Evolutionary conservation across 2,888 invertebrate genomes (phyloP).

Genomic region (Chrysomela aeneicollis): DNA sequence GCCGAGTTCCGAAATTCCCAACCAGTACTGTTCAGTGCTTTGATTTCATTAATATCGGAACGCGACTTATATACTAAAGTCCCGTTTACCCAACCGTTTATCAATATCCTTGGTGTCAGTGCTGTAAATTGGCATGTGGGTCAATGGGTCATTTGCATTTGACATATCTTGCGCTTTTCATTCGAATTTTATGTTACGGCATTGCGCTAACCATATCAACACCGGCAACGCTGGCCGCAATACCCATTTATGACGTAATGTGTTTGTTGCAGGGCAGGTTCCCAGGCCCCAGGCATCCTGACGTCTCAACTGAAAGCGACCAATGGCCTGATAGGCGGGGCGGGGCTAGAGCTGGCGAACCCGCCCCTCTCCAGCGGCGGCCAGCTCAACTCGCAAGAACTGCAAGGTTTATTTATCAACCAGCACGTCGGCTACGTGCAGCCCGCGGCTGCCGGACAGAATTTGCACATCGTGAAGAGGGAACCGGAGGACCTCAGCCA

Average conservation of each 20-base stretch:
- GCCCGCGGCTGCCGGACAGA: slow-evolving; percentile 61
- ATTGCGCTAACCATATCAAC: no score
- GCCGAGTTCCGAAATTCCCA: no score
- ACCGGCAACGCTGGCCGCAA: slow-evolving; percentile 9
- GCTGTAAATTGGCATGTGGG: no score
- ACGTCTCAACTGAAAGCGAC: slow-evolving; percentile 74
- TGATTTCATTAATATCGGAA: no score
- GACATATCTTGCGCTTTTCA: no score
- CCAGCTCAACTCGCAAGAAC: slow-evolving; percentile 70
- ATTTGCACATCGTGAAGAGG: slow-evolving; percentile 77
- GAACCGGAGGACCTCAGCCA: slow-evolving; percentile 84
- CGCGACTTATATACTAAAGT: no score
- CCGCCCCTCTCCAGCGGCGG: slow-evolving; percentile 61
- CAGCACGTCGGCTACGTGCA: slow-evolving; percentile 70
- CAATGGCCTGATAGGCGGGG: slow-evolving; percentile 76
- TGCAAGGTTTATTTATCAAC: slow-evolving; percentile 66
- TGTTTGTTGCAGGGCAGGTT: slow-evolving; percentile 61
- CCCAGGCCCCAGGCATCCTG: slow-evolving; percentile 65
- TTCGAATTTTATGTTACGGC: no score
- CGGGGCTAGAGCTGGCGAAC: slow-evolving; percentile 65
- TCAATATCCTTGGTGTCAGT: no score
- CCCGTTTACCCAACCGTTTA: no score
- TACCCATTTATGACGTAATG: slow-evolving; percentile 51
- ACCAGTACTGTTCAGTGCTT: no score
- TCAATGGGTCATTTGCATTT: no score